phyloP scores from a whole-genome alignment of 2,797 vertebrate species.

The Allobates femoralis region DNA sequence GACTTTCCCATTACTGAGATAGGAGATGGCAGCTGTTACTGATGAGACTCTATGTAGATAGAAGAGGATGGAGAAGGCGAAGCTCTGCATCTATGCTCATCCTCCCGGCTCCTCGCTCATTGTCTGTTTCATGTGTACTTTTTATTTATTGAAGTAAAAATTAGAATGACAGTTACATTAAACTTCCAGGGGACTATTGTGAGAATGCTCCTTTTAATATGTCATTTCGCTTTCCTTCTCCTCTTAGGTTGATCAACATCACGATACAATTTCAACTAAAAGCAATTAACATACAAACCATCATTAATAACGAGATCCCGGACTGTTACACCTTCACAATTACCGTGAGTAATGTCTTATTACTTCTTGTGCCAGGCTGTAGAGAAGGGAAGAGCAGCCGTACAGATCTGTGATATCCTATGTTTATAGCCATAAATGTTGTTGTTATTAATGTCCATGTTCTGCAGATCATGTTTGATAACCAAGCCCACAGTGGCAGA shows the following conservation, averaged over 20 bases:
- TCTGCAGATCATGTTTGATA: conserved; percentile 89
- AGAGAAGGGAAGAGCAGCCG: background rate
- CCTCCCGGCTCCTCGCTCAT: too few relatives aligned
- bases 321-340: conserved; percentile 94
- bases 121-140: too few relatives aligned
- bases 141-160: too few relatives aligned
- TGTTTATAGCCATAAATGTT: background rate
- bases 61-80: too few relatives aligned
- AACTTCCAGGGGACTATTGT: too few relatives aligned
- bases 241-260: conserved; percentile 87
- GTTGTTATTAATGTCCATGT: background rate
- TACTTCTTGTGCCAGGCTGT: background rate
- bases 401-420: background rate
- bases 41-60: too few relatives aligned
- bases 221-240: background rate
- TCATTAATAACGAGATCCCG: conserved; percentile 94
- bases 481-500: conserved; percentile 92
- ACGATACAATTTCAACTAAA: conserved; percentile 93
- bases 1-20: too few relatives aligned
- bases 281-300: conserved; percentile 94
- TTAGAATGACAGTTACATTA: too few relatives aligned
- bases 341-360: conserved; percentile 76
- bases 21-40: too few relatives aligned
- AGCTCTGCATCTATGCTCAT: too few relatives aligned
- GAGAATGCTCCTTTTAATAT: background rate